Base-by-base conservation (phyloP, 2,797 vertebrate genomes). In the Amblyraja radiata region DNA sequence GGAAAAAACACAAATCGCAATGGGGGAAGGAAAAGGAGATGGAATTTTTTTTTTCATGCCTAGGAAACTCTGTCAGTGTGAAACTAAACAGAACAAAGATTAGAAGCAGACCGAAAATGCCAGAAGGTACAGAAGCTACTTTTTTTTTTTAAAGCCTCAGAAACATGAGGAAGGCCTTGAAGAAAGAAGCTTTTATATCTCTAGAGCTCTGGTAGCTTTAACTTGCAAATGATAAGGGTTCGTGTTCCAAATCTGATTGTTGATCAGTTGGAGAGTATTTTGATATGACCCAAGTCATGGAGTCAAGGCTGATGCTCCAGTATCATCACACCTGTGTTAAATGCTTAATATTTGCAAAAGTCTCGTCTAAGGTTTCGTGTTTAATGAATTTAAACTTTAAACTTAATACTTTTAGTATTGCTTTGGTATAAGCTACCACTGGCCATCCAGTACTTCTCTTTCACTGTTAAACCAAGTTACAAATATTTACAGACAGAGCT, bases 1-100 rank as follows among this genome's bases (percentile, higher is more conserved):
- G 39, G 36, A 76, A 92, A 28, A 46, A 74, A 25, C 71, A 92
- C 71, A 92, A 92, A 92, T 92, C 71, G 13, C 65, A 76, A 23
- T 18, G 39, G 90, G 90, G 71, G 39, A 92, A 90, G 32, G 71
- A 46, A 76, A 68, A 58, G 39, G 32, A 76, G 71, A 46, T 76
- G 90, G 90, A 92, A 54, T 92, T 76, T 74, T 84, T 28, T 46
- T 46, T 92, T 92, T 76, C 32, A 25, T 92, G 39, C 25, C 21
- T 92, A 76, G 36, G 36, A 74, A 68, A 54, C 23, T 91, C 23
- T 92, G 68, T 58, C 68, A 92, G 73, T 28, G 23, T 76, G 36
- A 92, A 92, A 74, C 90, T 74, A 92, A 92, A 74, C 90, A 92
- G 10, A 92, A n/a, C 90, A 76, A 92, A 74, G 90, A 58, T 74